Percentiles rank a stretch among this genome's conserved stretches.
These are phyloP conservation scores for Rhea americana DNA, from an alignment of 2,113 vertebrate genomes.

Conservation along the genomic window DNA sequence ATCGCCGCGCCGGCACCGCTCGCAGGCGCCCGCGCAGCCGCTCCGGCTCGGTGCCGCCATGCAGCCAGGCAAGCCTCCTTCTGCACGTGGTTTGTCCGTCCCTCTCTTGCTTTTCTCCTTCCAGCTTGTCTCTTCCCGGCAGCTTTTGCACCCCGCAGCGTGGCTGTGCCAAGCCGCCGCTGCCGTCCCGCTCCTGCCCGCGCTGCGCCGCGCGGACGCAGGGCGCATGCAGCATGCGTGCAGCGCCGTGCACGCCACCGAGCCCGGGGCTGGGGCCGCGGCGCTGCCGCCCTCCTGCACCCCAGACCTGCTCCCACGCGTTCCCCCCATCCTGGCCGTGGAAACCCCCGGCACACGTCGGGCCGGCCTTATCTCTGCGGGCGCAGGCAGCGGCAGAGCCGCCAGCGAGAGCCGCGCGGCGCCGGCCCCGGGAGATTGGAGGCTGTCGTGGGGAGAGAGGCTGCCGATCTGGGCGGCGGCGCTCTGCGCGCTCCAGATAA, in stretches of 20 bases:
- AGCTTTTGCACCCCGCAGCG: not conserved
- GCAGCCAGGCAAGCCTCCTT: not conserved
- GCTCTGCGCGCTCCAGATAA: constrained; percentile 12
- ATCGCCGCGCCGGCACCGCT: no score
- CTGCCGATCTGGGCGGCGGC: constrained; percentile 34
- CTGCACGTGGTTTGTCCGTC: fast-evolving
- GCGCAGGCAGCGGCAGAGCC: not conserved
- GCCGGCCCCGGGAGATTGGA: not conserved
- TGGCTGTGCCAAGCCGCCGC: no score
- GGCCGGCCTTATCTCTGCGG: not conserved
- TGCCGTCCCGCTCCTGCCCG: no score
- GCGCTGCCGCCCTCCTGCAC: fast-evolving
- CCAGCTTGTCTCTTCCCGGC: not conserved
- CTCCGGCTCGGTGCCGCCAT: no score
- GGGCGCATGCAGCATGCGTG: no score
- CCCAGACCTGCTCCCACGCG: fast-evolving
- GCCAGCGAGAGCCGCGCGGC: not conserved
- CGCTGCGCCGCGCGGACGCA: no score
- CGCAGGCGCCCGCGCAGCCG: no score
- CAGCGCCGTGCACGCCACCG: not conserved
- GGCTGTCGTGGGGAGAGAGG: constrained; percentile 28
- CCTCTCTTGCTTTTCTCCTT: not conserved
- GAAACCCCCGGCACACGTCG: not conserved
- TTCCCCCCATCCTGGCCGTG: not conserved
- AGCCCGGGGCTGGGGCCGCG: fast-evolving